Evolutionary conservation across 2,113 vertebrate species (phyloP).

Genomic region (Desmodus rotundus): DNA sequence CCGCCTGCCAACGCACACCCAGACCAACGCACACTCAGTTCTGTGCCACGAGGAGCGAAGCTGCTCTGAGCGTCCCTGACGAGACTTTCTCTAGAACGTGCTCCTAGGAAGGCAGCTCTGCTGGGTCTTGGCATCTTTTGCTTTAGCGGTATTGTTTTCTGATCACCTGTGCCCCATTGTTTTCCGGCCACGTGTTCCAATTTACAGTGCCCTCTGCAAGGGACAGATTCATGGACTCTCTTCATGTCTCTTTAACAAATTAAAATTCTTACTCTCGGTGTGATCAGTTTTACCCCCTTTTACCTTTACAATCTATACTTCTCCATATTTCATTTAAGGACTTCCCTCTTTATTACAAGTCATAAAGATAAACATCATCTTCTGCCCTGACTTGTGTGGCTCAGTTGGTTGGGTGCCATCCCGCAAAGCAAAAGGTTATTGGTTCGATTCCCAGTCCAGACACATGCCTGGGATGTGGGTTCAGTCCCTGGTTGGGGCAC

Average conservation of each 20-base stretch:
- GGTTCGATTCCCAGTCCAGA: too few species aligned
- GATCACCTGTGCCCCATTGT: not conserved
- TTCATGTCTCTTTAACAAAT: not conserved
- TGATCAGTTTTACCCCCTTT: not conserved
- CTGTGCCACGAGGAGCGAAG: not conserved
- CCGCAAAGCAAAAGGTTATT: too few species aligned
- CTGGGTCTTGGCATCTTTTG: too few species aligned
- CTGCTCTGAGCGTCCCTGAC: not conserved
- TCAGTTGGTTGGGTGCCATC: too few species aligned
- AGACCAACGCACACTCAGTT: not conserved
- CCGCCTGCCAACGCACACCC: not conserved
- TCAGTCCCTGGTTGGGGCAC: too few species aligned
- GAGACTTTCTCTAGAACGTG: not conserved
- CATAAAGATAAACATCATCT: not conserved
- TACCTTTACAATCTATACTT: not conserved
- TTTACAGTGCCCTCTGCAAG: not conserved
- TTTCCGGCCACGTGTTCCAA: not conserved
- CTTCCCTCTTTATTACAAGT: not conserved
- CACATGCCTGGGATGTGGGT: too few species aligned
- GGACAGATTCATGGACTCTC: not conserved
- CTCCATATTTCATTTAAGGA: not conserved
- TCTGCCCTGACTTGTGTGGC: too few species aligned
- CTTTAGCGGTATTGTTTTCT: not conserved
- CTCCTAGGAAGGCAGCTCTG: accelerated
- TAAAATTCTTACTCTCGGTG: not conserved